A percentile compares a stretch with the other conserved stretches of the same genome.
Evolutionary conservation across 2,797 vertebrate genomes (phyloP).

Genomic region (Eupleurogrammus muticus): DNA sequence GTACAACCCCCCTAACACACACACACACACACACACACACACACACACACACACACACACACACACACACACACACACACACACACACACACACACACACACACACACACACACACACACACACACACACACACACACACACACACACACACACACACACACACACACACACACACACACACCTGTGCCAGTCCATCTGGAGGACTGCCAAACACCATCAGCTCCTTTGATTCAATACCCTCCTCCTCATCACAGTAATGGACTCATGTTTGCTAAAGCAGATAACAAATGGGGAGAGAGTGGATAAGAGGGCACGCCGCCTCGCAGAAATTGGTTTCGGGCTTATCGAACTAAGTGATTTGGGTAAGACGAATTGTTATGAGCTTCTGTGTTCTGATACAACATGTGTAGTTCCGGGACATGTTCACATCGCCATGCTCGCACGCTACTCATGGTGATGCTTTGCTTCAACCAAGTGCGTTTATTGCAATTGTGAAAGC

Average conservation of each 20-base stretch:
- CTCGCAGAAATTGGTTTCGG: background rate
- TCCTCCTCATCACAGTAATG: conserved; percentile 56
- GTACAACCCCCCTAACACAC: background rate
- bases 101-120: background rate
- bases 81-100: too few species aligned
- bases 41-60: conserved; percentile 11
- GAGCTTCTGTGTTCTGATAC: background rate
- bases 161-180: conserved; percentile 6
- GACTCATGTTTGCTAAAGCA: conserved; percentile 26
- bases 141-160: background rate
- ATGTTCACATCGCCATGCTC: background rate
- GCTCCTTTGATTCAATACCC: conserved; percentile 42
- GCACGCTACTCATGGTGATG: background rate
- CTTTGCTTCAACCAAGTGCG: too few species aligned
- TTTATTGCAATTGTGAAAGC: background rate
- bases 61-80: conserved; percentile 15
- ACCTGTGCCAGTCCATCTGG: conserved; percentile 26
- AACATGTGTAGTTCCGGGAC: background rate
- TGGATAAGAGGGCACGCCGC: conserved; percentile 21
- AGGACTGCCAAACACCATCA: conserved; percentile 25
- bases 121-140: background rate
- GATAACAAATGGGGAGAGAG: conserved; percentile 25
- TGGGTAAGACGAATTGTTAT: background rate
- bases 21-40: conserved; percentile 14
- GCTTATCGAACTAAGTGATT: conserved; percentile 1